Conservation (phyloP, 2,797 vertebrate genomes). For the Melanotaenia trifasciata region DNA sequence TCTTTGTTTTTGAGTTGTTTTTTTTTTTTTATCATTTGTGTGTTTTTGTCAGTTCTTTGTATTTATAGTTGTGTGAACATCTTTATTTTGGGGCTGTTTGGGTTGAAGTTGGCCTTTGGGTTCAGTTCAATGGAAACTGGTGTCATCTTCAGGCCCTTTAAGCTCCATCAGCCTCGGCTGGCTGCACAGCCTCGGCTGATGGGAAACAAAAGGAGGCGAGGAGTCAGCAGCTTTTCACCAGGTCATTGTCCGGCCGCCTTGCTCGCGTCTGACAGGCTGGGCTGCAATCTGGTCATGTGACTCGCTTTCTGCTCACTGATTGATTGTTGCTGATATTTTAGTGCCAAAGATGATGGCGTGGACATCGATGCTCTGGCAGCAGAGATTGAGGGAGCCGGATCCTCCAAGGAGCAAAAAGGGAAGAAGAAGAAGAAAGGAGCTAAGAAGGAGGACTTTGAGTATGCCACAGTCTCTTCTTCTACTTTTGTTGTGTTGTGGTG, state of each 20-base stretch:
- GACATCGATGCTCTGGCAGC: constrained; percentile 92
- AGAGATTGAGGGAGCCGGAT: constrained; percentile 93
- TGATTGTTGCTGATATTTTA: background rate
- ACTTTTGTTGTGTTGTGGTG: too few relatives aligned
- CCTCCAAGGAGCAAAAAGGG: constrained; percentile 89
- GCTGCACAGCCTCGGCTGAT: constrained; percentile 1
- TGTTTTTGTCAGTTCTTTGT: too few relatives aligned
- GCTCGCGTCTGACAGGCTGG: background rate
- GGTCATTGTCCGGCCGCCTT: constrained; percentile 11
- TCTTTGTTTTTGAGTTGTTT: too few relatives aligned
- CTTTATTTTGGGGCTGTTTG: too few relatives aligned
- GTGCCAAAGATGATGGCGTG: constrained; percentile 82
- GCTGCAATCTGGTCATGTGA: background rate
- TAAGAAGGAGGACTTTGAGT: constrained; percentile 87
- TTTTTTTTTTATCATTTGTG: too few relatives aligned
- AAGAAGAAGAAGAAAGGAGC: constrained; percentile 88
- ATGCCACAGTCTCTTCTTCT: background rate
- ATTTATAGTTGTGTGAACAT: too few relatives aligned
- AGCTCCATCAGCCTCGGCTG: too few relatives aligned
- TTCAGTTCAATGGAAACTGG: too few relatives aligned
- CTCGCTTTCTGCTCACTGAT: background rate
- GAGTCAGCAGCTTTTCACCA: constrained; percentile 47
- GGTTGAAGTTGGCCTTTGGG: too few relatives aligned
- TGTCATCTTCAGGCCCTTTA: too few relatives aligned
- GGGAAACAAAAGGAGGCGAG: constrained; percentile 41